phyloP scores from a whole-genome alignment of 1,140 invertebrate genomes.

The Coboldia fuscipes region DNA sequence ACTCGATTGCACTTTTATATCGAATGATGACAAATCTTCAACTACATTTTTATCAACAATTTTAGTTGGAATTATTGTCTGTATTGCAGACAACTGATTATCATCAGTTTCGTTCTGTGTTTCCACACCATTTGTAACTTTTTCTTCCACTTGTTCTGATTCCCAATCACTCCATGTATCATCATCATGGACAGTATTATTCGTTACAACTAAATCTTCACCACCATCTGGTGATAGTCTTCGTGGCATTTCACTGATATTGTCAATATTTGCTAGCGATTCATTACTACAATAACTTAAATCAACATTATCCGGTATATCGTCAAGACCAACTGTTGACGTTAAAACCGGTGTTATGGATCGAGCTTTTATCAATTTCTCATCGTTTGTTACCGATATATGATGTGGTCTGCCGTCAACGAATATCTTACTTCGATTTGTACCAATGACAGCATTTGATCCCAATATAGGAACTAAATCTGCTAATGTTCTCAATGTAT shows the following conservation, averaged over 20 bases:
- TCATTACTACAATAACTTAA: constrained; percentile 14
- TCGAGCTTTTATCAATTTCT: constrained; percentile 12
- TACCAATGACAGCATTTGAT: constrained; percentile 48
- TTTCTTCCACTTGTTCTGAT: constrained; percentile 22
- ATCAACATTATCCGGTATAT: constrained; percentile 6
- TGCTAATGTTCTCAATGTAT: constrained; percentile 53
- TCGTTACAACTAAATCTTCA: constrained; percentile 38
- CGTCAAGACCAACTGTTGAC: constrained; percentile 7
- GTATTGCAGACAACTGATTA: constrained; percentile 5
- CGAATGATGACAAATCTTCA: constrained; percentile 44
- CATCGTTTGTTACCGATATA: constrained; percentile 8
- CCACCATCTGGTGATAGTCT: constrained; percentile 60
- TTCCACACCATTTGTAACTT: constrained; percentile 2
- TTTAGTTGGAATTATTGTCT: constrained; percentile 17
- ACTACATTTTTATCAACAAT: constrained; percentile 26
- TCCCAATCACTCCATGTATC: constrained; percentile 62
- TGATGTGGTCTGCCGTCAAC: constrained; percentile 50
- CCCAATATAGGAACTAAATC: constrained; percentile 65
- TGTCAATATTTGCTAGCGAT: constrained; percentile 9
- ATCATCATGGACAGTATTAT: constrained; percentile 22
- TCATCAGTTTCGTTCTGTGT: constrained; percentile 1
- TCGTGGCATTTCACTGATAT: constrained; percentile 30
- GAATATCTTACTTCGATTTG: constrained; percentile 55
- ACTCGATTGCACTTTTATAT: constrained; percentile 41
- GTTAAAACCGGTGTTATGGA: constrained; percentile 18